Percentiles rank a stretch among this genome's conserved stretches.
These are phyloP conservation scores for Melinaea marsaeus DNA, from an alignment of 2,888 invertebrate species.

Conservation along the genomic window DNA sequence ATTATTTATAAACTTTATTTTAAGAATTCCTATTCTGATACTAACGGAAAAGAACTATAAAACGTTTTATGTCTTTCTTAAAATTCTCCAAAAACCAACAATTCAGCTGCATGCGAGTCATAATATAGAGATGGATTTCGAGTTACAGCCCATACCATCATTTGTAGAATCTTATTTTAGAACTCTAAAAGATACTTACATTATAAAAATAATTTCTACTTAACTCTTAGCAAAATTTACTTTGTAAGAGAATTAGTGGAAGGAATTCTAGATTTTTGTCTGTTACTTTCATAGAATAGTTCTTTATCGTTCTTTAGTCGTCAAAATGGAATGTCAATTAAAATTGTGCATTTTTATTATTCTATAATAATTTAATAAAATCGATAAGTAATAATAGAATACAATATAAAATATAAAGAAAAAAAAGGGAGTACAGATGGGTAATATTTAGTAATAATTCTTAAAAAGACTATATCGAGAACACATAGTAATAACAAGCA, in stretches of 20 bases:
- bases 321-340: too few relatives aligned
- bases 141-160: conserved; percentile 38
- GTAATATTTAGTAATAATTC: neutral
- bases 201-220: neutral
- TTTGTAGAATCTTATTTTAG: conserved; percentile 10
- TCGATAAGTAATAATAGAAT: neutral
- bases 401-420: neutral
- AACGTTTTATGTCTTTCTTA: conserved; percentile 60
- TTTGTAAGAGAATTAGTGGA: too few relatives aligned
- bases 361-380: too few relatives aligned
- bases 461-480: conserved; percentile 16
- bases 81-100: conserved; percentile 67
- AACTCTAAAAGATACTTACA: neutral
- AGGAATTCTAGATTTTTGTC: too few relatives aligned
- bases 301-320: too few relatives aligned
- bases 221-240: too few relatives aligned
- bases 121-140: conserved; percentile 60
- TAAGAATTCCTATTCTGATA: neutral
- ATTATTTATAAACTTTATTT: neutral
- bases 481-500: conserved; percentile 43
- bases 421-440: neutral
- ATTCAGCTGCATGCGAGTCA: conserved; percentile 61
- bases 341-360: too few relatives aligned
- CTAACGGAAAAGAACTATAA: conserved; percentile 39
- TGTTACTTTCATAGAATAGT: too few relatives aligned